phyloP scores from a whole-genome alignment of 2,797 vertebrate species.

The Oreochromis grahami region DNA sequence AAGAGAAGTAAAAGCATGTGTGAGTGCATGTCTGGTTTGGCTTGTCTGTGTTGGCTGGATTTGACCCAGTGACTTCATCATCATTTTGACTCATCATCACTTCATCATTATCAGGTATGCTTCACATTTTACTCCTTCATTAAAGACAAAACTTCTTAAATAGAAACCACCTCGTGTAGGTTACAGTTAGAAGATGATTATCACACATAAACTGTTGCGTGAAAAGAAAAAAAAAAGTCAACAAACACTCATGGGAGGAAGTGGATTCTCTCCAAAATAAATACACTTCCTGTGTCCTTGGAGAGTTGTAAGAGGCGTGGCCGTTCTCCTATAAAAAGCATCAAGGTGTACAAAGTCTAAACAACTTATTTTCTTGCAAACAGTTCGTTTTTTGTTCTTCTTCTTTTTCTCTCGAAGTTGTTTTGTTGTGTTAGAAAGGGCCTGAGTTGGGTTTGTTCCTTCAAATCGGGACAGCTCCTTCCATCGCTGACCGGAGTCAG shows the following conservation, averaged over 20 bases:
- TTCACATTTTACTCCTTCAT: slow-evolving; percentile 72
- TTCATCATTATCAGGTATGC: slow-evolving; percentile 18
- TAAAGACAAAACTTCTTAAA: slow-evolving; percentile 77
- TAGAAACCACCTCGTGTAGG: slow-evolving; percentile 79
- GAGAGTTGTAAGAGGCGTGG: slow-evolving; percentile 75
- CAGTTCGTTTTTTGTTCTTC: slow-evolving; percentile 30
- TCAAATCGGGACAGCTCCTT: slow-evolving; percentile 60
- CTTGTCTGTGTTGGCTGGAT: slow-evolving; percentile 46
- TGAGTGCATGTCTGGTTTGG: slow-evolving; percentile 27
- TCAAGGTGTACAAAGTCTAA: slow-evolving; percentile 82
- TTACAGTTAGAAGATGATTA: slow-evolving; percentile 81
- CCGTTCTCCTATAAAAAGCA: slow-evolving; percentile 80
- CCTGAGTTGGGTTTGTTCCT: slow-evolving; percentile 97
- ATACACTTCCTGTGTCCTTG: slow-evolving; percentile 64
- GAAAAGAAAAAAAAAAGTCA: slow-evolving; percentile 49
- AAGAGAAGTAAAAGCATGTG: slow-evolving; percentile 4
- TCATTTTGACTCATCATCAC: slow-evolving; percentile 1
- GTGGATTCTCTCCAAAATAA: slow-evolving; percentile 75
- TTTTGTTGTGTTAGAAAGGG: slow-evolving; percentile 87
- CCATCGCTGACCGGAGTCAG: slow-evolving; percentile 81
- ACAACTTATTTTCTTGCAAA: slow-evolving; percentile 66
- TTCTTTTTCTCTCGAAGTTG: slow-evolving; percentile 45
- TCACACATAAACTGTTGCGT: slow-evolving; percentile 53
- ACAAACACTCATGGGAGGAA: slow-evolving; percentile 49
- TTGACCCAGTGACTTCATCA: slow-evolving; percentile 18